Percentiles rank a stretch among this genome's conserved stretches.
Evolutionary conservation across 2,888 invertebrate genomes (phyloP).

Genomic region (Andrena trimmerana): DNA sequence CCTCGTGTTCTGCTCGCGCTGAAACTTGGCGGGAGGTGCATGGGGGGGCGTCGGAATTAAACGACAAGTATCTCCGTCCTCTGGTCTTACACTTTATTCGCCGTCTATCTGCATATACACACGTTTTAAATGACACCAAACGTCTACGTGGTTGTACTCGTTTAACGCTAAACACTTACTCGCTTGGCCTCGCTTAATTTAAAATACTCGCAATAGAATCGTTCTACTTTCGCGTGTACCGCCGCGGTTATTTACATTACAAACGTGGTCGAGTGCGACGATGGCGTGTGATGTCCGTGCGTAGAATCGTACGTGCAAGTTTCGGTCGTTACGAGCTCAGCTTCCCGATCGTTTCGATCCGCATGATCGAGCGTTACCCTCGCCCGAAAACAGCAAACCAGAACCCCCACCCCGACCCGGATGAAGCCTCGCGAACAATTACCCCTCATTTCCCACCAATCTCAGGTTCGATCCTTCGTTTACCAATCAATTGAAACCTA

Average conservation of each 20-base stretch:
- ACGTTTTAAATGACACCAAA: constrained; percentile 70
- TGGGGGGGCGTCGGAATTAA: background rate
- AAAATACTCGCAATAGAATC: constrained; percentile 65
- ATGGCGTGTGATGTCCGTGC: constrained; percentile 11
- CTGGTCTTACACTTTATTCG: constrained; percentile 71
- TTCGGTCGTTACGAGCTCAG: constrained; percentile 4
- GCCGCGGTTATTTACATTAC: constrained; percentile 62
- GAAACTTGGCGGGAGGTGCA: background rate
- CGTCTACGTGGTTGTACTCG: constrained; percentile 70
- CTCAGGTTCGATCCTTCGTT: background rate
- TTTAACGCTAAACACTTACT: constrained; percentile 66
- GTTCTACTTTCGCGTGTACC: constrained; percentile 53
- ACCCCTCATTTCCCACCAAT: background rate
- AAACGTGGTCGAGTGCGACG: constrained; percentile 13
- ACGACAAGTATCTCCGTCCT: constrained; percentile 28
- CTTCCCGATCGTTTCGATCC: constrained; percentile 1
- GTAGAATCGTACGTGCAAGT: constrained; percentile 34
- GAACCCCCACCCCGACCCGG: background rate
- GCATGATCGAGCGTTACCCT: constrained; percentile 20
- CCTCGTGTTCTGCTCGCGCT: too few species aligned
- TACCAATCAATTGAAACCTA: background rate
- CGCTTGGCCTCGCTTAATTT: constrained; percentile 57
- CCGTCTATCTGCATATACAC: constrained; percentile 69
- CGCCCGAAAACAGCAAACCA: background rate
- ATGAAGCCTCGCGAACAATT: background rate